phyloP scores from a whole-genome alignment of 2,888 invertebrate genomes.

The Philereme transversata region DNA sequence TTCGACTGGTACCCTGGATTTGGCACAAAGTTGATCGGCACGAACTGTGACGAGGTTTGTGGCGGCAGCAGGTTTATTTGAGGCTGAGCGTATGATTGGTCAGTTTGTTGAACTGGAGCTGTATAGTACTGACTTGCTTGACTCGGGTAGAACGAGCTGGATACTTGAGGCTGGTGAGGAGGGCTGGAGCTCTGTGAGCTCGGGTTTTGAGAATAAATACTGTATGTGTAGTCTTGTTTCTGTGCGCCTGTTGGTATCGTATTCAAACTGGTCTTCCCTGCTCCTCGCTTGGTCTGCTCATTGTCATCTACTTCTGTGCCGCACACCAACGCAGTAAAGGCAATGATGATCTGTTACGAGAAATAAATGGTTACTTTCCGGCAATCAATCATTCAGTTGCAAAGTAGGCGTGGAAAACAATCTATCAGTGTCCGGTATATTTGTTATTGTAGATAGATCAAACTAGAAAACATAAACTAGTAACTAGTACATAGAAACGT shows the following conservation, averaged over 20 bases:
- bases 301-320: conserved; percentile 68
- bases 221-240: conserved; percentile 76
- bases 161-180: conserved; percentile 62
- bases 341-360: conserved; percentile 66
- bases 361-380: conserved; percentile 43
- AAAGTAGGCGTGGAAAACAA: conserved; percentile 47
- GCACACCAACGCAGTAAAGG: conserved; percentile 62
- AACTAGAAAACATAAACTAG: conserved; percentile 21
- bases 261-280: conserved; percentile 67
- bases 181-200: conserved; percentile 51
- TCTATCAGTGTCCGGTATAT: conserved; percentile 50
- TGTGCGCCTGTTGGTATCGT: conserved; percentile 72
- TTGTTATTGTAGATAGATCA: conserved; percentile 25
- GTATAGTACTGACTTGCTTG: conserved; percentile 68
- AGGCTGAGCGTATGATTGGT: conserved; percentile 50
- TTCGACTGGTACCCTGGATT: conserved; percentile 75
- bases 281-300: conserved; percentile 76
- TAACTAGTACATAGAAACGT: conserved; percentile 11
- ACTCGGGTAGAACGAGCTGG: conserved; percentile 72
- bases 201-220: conserved; percentile 65
- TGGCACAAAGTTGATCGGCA: conserved; percentile 70
- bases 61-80: conserved; percentile 60
- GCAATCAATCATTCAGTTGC: conserved; percentile 49
- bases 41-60: conserved; percentile 60
- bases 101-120: conserved; percentile 50